phyloP scores from a whole-genome alignment of 2,113 vertebrate species.

The Formicarius rufipectus region DNA sequence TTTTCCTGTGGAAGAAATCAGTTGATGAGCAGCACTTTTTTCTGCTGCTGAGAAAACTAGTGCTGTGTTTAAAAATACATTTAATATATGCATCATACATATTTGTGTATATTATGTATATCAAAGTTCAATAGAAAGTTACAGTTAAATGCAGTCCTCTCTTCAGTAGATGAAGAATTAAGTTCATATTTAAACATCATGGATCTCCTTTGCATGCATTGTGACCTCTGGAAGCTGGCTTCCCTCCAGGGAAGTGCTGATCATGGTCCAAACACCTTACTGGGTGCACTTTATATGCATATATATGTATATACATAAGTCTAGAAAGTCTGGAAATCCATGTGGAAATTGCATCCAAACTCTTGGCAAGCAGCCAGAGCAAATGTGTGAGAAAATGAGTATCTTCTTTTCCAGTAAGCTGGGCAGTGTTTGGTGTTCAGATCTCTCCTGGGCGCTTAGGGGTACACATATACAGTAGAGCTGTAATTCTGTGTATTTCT shows the following conservation, averaged over 20 bases:
- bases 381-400: background rate
- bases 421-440: background rate
- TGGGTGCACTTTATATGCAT: background rate
- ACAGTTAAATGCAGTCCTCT: background rate
- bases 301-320: background rate
- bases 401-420: background rate
- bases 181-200: background rate
- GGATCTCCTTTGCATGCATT: background rate
- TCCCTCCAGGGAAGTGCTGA: background rate
- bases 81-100: background rate
- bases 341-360: background rate
- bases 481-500: constrained; percentile 41
- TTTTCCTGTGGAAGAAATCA: background rate
- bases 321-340: background rate
- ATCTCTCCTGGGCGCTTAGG: constrained; percentile 5
- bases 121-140: background rate
- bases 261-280: background rate
- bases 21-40: background rate
- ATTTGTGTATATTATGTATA: background rate
- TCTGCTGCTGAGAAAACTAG: background rate
- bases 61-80: background rate
- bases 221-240: background rate
- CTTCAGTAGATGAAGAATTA: background rate
- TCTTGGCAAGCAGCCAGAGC: background rate
- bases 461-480: background rate